Base-by-base conservation (phyloP, 2,888 invertebrate genomes). In the Trichacis sp. region DNA sequence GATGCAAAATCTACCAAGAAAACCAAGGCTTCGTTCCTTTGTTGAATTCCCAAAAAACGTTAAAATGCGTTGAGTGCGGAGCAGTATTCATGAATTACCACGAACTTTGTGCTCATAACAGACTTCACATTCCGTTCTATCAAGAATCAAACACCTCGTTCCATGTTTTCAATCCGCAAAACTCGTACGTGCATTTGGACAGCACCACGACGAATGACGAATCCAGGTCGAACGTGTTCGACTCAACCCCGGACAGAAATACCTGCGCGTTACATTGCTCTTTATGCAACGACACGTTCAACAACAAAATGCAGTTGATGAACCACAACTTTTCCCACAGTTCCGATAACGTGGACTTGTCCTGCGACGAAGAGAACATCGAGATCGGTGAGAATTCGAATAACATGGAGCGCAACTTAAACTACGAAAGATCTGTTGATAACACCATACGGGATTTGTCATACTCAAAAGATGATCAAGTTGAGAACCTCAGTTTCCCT, bases 81-180 rank as follows among this genome's bases (percentile, higher is more conserved):
- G 73, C 77, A 1, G 67, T 72, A 0, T 82, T 80, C 36, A 69
- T 73, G 38, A 77, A 70, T 24, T 81, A 82, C 43, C 80, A 81
- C 50, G 83, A 84, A 20, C 69, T 82, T 0, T 78, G 73, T 17
- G 46, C 74, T 3, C 80, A 82, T 33, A 77, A 71, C 38, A 74
- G 77, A 49, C 48, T 75, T 0, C 81, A 83, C 24, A 48, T 77
- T 6, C 76, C 80, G 1, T 76, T 78, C n/a, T 65, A 76, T 11
- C 77, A 75, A 29, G 78, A 79, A 2, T 75, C 73, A 14, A 67
- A 71, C 12, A 62, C 71, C 17, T 74, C 79, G 0, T 58, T 78
- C 29, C 79, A 78, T 20, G 76, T 82, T 1, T 77, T 80, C 0
- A 82, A 84, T 43, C 74, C 82, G 0, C 79, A 77, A 20, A 80